phyloP scores from a whole-genome alignment of 2,797 vertebrate species.

The Loris lydekkerianus region DNA sequence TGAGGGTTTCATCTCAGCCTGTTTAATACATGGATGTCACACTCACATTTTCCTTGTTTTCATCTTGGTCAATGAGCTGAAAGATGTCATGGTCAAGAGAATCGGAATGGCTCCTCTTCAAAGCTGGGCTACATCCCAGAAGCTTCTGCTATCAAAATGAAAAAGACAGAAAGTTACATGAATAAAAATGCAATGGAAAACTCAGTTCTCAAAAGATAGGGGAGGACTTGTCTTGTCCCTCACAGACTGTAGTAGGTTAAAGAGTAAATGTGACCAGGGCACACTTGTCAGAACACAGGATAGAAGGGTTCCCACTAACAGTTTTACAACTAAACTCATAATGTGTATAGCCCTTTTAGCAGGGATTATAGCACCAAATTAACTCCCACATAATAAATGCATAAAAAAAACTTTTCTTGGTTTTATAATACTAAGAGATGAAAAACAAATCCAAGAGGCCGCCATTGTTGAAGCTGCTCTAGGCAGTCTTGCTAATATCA shows the following conservation, averaged over 20 bases:
- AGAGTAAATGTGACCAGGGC: not conserved
- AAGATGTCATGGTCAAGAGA: constrained; percentile 81
- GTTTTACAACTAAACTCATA: not conserved
- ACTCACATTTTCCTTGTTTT: constrained; percentile 95
- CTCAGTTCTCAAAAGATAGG: not conserved
- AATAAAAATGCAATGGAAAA: not conserved
- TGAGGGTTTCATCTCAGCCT: not conserved
- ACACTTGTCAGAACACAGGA: rapidly evolving
- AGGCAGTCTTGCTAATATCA: not conserved
- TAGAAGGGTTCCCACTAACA: not conserved
- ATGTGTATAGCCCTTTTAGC: not conserved
- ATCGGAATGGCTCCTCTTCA: constrained; percentile 90
- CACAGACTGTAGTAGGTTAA: not conserved
- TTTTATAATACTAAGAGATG: not conserved
- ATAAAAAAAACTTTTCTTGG: constrained; percentile 29
- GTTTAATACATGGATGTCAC: not conserved
- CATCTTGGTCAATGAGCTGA: constrained; percentile 84
- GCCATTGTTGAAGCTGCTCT: not conserved
- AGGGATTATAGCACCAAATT: not conserved
- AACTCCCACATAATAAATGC: not conserved
- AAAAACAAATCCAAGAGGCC: not conserved
- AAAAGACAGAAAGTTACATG: not conserved
- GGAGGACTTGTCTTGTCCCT: not conserved
- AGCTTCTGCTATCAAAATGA: constrained; percentile 90
- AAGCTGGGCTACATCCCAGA: constrained; percentile 92